Conservation (phyloP, 2,797 vertebrate genomes). For the Gambusia yucatana region DNA sequence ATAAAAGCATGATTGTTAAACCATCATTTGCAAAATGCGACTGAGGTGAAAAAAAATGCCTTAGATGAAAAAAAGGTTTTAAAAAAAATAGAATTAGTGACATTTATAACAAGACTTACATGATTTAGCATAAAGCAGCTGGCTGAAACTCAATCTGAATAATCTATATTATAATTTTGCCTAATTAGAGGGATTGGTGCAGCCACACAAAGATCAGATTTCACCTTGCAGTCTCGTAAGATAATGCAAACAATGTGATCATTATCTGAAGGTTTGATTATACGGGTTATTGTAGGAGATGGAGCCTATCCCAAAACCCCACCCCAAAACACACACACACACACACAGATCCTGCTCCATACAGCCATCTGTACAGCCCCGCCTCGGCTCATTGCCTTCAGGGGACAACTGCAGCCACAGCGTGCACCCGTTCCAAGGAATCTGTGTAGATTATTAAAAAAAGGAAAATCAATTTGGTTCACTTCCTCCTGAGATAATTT, state of each 20-base stretch:
- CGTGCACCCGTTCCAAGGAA: constrained; percentile 6
- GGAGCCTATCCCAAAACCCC: constrained; percentile 12
- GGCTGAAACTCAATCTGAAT: neutral
- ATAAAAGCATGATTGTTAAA: neutral
- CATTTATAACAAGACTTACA: neutral
- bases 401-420: constrained; percentile 25
- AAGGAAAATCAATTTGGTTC: constrained; percentile 36
- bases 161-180: neutral
- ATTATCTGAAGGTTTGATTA: constrained; percentile 38
- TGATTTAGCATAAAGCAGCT: neutral
- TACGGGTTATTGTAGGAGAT: constrained; percentile 50
- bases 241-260: constrained; percentile 8
- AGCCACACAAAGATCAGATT: neutral
- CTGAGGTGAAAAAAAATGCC: neutral
- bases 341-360: constrained; percentile 24
- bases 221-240: neutral
- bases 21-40: neutral
- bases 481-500: constrained; percentile 33
- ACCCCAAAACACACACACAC: constrained; percentile 15
- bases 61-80: neutral
- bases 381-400: constrained; percentile 33
- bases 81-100: neutral
- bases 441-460: constrained; percentile 29
- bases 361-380: constrained; percentile 56
- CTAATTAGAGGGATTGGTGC: neutral